These are phyloP conservation scores for Boloria selene DNA, from an alignment of 2,888 invertebrate genomes.

Conservation along the genomic window DNA sequence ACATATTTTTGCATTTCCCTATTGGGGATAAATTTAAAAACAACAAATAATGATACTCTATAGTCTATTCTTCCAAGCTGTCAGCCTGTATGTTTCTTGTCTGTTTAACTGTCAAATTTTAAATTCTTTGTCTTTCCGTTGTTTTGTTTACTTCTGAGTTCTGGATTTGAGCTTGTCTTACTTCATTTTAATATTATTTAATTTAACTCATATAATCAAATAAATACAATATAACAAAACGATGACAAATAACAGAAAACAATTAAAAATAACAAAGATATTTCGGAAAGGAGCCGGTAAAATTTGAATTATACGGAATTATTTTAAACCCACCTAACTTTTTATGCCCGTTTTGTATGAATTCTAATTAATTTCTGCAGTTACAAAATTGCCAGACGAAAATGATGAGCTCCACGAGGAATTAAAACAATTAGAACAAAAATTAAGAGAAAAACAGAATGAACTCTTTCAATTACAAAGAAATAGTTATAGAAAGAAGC, in stretches of 20 bases:
- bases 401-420: conserved; percentile 60
- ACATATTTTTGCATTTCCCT: no score
- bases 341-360: background rate
- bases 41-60: no score
- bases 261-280: conserved; percentile 63
- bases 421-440: conserved; percentile 55
- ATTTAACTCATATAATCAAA: no score
- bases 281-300: conserved; percentile 56
- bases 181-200: no score
- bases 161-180: no score
- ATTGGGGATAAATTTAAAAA: no score
- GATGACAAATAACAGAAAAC: conserved; percentile 57
- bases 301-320: conserved; percentile 3
- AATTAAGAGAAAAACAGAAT: conserved; percentile 57
- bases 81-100: no score
- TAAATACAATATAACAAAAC: background rate
- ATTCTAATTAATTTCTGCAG: conserved; percentile 38
- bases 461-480: conserved; percentile 64
- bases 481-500: conserved; percentile 52
- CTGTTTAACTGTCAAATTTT: no score
- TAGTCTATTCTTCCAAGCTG: no score
- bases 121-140: no score
- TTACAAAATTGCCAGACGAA: conserved; percentile 51
- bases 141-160: no score
- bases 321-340: background rate